Conservation (phyloP, 1,140 invertebrate species). For the Tribolium castaneum region DNA sequence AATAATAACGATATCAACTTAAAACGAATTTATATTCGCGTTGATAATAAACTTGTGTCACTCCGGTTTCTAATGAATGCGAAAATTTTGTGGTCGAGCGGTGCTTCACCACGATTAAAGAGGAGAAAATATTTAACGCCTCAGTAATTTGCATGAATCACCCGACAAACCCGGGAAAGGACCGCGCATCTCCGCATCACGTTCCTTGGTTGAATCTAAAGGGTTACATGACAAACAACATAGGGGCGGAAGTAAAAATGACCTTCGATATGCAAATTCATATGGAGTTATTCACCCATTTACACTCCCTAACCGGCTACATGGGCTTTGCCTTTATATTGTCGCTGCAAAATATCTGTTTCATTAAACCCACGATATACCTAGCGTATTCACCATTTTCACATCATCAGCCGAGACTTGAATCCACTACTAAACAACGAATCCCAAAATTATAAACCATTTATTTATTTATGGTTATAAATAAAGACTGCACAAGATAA, state of each 20-base stretch:
- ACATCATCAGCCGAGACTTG: neutral
- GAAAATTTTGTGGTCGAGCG: slow-evolving; percentile 16
- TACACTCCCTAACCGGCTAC: slow-evolving; percentile 54
- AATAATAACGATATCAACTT: slow-evolving; percentile 49
- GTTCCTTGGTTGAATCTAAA: slow-evolving; percentile 57
- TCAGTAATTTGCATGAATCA: slow-evolving; percentile 39
- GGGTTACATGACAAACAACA: slow-evolving; percentile 62
- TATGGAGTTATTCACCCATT: slow-evolving; percentile 61
- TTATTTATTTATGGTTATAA: no score
- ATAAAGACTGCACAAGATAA: neutral
- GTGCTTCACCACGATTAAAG: slow-evolving; percentile 4
- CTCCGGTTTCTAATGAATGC: slow-evolving; percentile 2
- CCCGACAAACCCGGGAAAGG: slow-evolving; percentile 4
- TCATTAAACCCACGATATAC: slow-evolving; percentile 19
- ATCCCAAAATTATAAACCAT: no score
- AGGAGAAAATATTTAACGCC: slow-evolving; percentile 41
- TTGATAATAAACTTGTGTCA: slow-evolving; percentile 6
- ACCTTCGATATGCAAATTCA: slow-evolving; percentile 61
- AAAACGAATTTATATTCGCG: slow-evolving; percentile 44
- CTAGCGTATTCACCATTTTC: neutral
- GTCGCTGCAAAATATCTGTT: slow-evolving; percentile 14
- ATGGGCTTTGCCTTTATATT: slow-evolving; percentile 20
- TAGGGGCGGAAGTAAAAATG: slow-evolving; percentile 62
- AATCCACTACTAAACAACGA: neutral
- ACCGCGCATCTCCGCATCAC: slow-evolving; percentile 42